These are phyloP conservation scores for Todus mexicanus DNA, from an alignment of 2,797 vertebrate species.

Conservation along the genomic window DNA sequence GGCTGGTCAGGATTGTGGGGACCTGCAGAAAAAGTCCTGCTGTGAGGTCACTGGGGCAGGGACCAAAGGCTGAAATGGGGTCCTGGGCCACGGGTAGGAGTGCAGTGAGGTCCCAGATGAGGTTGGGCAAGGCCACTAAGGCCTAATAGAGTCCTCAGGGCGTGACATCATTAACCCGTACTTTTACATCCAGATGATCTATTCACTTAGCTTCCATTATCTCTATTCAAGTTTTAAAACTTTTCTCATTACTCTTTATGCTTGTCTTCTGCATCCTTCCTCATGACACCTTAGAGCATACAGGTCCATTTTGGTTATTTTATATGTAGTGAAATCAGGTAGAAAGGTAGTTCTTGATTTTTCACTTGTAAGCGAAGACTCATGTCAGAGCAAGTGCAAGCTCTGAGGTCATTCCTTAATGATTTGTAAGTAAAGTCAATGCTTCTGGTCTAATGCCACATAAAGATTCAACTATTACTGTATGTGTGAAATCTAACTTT, in stretches of 20 bases:
- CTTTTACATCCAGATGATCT: neutral
- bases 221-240: neutral
- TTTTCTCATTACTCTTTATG: neutral
- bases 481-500: neutral
- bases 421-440: neutral
- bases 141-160: neutral
- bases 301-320: neutral
- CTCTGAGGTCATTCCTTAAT: neutral
- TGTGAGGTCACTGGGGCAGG: rapidly evolving
- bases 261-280: neutral
- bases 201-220: neutral
- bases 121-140: neutral
- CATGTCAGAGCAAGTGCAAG: neutral
- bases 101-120: neutral
- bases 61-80: too few relatives aligned
- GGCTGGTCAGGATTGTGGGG: neutral
- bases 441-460: neutral
- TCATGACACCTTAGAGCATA: neutral
- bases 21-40: neutral
- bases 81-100: neutral
- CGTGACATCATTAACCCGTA: neutral
- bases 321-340: neutral
- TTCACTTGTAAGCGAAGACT: neutral
- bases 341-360: neutral
- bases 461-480: neutral